Conservation (phyloP, 2,113 vertebrate species). For the Neomonachus schauinslandi region DNA sequence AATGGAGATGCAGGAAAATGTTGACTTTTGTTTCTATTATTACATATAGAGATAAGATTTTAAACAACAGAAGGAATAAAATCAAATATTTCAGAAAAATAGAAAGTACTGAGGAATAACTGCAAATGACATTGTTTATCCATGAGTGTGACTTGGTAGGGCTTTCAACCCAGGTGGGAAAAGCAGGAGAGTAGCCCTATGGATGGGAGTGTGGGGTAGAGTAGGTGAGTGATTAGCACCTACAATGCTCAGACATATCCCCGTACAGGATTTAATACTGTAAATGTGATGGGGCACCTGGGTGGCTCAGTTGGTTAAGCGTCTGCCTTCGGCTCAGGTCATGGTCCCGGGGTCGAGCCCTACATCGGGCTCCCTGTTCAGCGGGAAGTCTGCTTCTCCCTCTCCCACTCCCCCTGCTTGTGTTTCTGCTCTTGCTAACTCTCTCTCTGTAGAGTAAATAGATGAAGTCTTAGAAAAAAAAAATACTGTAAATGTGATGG, state of each 20-base stretch:
- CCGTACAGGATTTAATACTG: neutral
- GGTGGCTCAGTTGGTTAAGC: too few species aligned
- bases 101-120: neutral
- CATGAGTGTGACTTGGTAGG: neutral
- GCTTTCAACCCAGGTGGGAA: neutral
- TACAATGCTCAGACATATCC: neutral
- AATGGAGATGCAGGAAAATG: neutral
- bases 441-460: too few species aligned
- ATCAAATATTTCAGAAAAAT: neutral
- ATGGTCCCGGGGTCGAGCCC: too few species aligned
- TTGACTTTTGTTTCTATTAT: neutral
- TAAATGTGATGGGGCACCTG: neutral
- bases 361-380: too few species aligned
- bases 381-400: too few species aligned
- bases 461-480: too few species aligned
- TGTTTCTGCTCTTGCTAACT: too few species aligned
- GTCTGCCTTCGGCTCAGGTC: too few species aligned
- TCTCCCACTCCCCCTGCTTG: too few species aligned
- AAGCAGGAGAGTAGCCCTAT: neutral
- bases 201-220: rapidly evolving
- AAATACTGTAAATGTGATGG: neutral
- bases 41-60: neutral
- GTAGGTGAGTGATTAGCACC: neutral
- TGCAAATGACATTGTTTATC: neutral
- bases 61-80: neutral